Conservation (phyloP, 2,888 invertebrate genomes). For the Pocota personata region DNA sequence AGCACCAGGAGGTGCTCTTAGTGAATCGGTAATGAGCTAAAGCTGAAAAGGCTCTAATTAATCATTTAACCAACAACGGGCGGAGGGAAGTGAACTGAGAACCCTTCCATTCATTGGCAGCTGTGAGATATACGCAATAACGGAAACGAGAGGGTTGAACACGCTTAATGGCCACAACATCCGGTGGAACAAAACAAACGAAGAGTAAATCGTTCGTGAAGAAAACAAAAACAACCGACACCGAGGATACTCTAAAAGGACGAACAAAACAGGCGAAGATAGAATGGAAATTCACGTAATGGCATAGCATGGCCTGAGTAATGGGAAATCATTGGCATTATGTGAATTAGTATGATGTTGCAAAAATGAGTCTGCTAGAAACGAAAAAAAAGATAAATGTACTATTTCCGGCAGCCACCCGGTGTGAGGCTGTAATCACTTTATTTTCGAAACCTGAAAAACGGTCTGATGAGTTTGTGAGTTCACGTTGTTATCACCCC, state of each 20-base stretch:
- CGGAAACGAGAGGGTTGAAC: constrained; percentile 4
- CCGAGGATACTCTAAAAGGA: not conserved
- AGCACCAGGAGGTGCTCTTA: constrained; percentile 20
- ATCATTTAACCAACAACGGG: constrained; percentile 48
- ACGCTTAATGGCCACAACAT: constrained; percentile 64
- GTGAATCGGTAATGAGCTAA: constrained; percentile 59
- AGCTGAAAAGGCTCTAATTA: constrained; percentile 58
- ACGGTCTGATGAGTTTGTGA: not conserved
- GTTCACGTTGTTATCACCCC: not conserved
- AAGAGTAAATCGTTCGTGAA: constrained; percentile 48
- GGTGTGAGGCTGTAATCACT: constrained; percentile 19
- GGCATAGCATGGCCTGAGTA: constrained; percentile 54
- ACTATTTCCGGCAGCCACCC: not conserved
- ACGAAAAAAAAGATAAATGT: not conserved
- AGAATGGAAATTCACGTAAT: constrained; percentile 50
- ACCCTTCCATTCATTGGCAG: constrained; percentile 38
- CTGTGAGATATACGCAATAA: not conserved
- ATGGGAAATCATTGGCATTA: constrained; percentile 60
- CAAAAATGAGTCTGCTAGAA: constrained; percentile 20
- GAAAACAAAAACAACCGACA: constrained; percentile 30
- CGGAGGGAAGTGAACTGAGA: not conserved
- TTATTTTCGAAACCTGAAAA: constrained; percentile 4
- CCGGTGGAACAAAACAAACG: constrained; percentile 47
- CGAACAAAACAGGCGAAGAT: not conserved
- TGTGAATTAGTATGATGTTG: constrained; percentile 55